Base-by-base conservation (phyloP, 2,888 invertebrate species). In the Dynastes tityus region DNA sequence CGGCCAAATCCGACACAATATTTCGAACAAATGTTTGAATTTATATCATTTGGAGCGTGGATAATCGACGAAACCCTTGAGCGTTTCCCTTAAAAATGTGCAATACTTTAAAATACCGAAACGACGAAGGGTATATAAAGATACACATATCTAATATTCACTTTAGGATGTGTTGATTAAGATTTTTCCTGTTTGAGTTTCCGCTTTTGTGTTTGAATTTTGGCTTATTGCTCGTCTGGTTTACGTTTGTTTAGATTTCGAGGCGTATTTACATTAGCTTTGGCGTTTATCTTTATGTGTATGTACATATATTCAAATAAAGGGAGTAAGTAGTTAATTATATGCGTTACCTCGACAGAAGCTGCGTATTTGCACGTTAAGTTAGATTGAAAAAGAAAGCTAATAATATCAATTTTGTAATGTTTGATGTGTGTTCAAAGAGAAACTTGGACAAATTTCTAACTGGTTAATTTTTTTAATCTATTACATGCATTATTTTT, bases 191-290 rank as follows among this genome's bases (percentile, higher is more conserved):
- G 40, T 58, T 73, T 73, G 58, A 73, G 58, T 73, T 73, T 73
- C 58, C 58, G 73, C 73, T 58, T 58, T 73, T 58, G 16, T 73
- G 73, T 73, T 73, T 73, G 40, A 73, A 58, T 73, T 58, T 37
- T 6, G 58, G 40, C 45, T 58, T 58, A 40, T 27, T 37, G 58
- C 40, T 73, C 40, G 37, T 5, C 16, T 4, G 40, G 37, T 37
- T 68, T 68, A 11, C 73, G 37, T 58, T 58, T 73, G 58, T 58
- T 9, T 73, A 58, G 45, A 49, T 45, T 67, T n/a, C 13, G 49
- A 67, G 13, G 45, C 49, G 27, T 49, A 67, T 67, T 67, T 40
- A 67, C 27, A 49, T 27, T 49, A 11, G 16, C 49, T 11, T 4
- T 11, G 49, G 11, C 22, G 27, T 45, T 67, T 67, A 67, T 67